Conservation (phyloP, 2,888 invertebrate species). For the Masnerella sp. region DNA sequence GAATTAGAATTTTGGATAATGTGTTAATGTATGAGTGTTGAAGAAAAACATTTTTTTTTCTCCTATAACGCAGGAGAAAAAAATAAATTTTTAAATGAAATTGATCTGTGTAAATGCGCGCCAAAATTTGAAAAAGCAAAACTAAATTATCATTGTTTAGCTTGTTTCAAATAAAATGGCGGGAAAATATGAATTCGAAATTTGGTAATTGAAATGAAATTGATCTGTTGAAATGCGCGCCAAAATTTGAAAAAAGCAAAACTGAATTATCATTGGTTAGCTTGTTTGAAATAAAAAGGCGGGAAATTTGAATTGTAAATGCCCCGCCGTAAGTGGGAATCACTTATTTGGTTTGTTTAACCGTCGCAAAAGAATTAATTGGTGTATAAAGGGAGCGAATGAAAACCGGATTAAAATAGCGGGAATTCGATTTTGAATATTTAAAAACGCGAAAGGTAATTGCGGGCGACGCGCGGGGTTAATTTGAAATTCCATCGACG, state of each 20-base stretch:
- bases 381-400: not conserved
- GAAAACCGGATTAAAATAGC: not conserved
- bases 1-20: too few species aligned
- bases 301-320: too few species aligned
- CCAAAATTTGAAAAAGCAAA: not conserved
- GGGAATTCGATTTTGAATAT: constrained; percentile 10
- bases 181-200: too few species aligned
- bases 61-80: too few species aligned
- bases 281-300: not conserved
- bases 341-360: not conserved
- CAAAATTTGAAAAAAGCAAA: not conserved
- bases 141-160: not conserved
- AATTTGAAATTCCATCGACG: constrained; percentile 48
- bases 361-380: not conserved
- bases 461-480: constrained; percentile 20
- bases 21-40: too few species aligned
- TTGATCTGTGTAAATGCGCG: too few species aligned
- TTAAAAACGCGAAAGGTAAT: constrained; percentile 31
- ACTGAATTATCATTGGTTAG: not conserved
- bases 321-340: too few species aligned
- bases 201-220: too few species aligned
- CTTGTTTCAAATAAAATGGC: not conserved
- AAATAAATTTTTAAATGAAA: too few species aligned
- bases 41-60: too few species aligned
- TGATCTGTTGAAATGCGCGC: too few species aligned